These are phyloP conservation scores for Dasyprocta punctata DNA, from an alignment of 2,113 vertebrate genomes.

Conservation along the genomic window DNA sequence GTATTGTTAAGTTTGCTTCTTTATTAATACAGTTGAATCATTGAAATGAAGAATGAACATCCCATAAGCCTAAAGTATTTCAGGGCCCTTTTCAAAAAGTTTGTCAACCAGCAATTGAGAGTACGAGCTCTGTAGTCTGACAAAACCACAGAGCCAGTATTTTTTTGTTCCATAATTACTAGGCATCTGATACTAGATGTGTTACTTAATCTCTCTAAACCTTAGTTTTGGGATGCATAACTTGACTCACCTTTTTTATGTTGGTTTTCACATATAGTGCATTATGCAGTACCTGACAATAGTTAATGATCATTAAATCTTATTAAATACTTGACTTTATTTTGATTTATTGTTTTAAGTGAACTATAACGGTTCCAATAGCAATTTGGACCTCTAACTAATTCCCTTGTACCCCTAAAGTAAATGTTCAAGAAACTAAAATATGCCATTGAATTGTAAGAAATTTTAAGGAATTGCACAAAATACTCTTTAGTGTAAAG, in stretches of 20 bases:
- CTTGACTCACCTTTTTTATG: neutral
- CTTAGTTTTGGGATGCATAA: conserved; percentile 14
- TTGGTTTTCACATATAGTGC: neutral
- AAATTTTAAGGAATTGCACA: conserved; percentile 5
- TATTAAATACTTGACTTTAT: conserved; percentile 1
- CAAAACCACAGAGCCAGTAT: neutral
- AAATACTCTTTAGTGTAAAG: neutral
- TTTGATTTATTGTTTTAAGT: conserved; percentile 53
- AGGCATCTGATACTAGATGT: neutral
- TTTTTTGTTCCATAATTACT: neutral
- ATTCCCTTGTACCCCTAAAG: neutral
- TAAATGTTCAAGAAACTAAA: conserved; percentile 8
- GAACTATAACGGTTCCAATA: conserved; percentile 44
- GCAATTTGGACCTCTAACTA: neutral
- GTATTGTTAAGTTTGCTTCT: neutral
- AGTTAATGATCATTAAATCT: conserved; percentile 6
- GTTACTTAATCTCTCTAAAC: neutral
- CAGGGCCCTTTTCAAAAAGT: neutral
- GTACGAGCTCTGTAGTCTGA: neutral
- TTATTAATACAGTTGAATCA: neutral
- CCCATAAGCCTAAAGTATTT: conserved; percentile 3
- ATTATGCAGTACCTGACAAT: neutral
- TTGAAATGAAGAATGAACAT: neutral
- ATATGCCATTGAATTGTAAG: neutral
- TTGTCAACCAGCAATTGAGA: neutral